Evolutionary conservation across 2,888 invertebrate species (phyloP), one percentile per base, ranked within the genome.

Genomic region (Galerucella pusilla): DNA sequence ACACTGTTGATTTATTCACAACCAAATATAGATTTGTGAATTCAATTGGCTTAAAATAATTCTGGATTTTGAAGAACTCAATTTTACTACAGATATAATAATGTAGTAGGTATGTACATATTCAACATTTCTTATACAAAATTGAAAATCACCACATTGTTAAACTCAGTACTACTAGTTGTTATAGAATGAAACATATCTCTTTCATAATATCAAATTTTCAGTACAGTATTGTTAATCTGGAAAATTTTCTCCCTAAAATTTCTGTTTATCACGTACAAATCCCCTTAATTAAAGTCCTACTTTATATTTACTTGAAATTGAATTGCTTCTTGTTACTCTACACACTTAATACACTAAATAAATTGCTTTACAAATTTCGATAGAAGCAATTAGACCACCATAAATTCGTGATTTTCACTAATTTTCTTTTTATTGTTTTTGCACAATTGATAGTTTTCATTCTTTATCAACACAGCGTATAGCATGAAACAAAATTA

Each of bases 71-170:
- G 35, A 72, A 59, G 49, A 72, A 66, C 71, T 72, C 67, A 66
- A 60, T 72, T 72, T 72, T 67, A 66, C 60, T 49, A 14, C 49
- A n/a, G 45, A 57, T 59, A 65, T 20, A 64, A 54, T 45, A 45
- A 46, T 61, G 61, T 25, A 57, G 14, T 65, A 65, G 59, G n/a
- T 65, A 65, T 60, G 9, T 72, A 72, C 66, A 66, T 45, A 60
- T 45, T 60, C 59, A 59, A 72, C 72, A 72, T 72, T 72, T 72
- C 65, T 66, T 49, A 60, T 72, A 72, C 72, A 72, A 71, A 71
- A 71, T 71, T 65, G 42, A n/a, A 71, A 10, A 65, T 64, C 16
- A 42, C 49, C 59, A 69, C 45, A 63, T 49, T 63, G 25, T 57
- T 12, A 57, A 35, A 20, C 14, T 12, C 25, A 66, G 49, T 2